Percentiles rank a stretch among this genome's conserved stretches.
Conservation (phyloP, 2,797 vertebrate species). For the Sebastes variabilis region DNA sequence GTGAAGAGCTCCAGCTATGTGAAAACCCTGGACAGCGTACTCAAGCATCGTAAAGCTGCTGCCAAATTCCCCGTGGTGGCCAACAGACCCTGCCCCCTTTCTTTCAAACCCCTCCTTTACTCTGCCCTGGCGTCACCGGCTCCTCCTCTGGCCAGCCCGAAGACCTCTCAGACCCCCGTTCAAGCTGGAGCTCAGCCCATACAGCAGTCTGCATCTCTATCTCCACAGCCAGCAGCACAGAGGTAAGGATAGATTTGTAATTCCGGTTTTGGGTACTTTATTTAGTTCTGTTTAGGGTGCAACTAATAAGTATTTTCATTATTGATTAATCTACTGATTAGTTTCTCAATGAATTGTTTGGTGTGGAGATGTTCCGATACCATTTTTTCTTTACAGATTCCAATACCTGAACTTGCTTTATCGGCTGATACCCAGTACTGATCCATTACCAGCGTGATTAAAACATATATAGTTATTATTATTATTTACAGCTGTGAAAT, state of each 20-base stretch:
- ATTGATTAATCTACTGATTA: no score
- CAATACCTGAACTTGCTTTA: no score
- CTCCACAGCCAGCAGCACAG: background rate
- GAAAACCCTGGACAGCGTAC: slow-evolving; percentile 92
- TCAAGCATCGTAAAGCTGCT: slow-evolving; percentile 78
- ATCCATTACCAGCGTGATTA: no score
- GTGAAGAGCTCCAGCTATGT: slow-evolving; percentile 95
- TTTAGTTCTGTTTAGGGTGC: no score
- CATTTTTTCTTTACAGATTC: no score
- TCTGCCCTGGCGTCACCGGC: slow-evolving; percentile 18
- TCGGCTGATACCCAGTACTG: no score
- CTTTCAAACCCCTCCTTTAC: slow-evolving; percentile 52
- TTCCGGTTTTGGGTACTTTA: no score
- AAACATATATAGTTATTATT: no score
- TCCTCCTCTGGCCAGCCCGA: slow-evolving; percentile 7
- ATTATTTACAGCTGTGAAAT: no score
- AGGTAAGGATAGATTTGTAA: slow-evolving; percentile 32
- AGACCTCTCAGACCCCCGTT: background rate
- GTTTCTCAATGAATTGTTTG: no score
- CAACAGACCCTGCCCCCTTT: slow-evolving; percentile 79
- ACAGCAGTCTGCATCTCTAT: background rate
- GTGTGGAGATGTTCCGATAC: no score
- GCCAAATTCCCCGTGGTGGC: background rate
- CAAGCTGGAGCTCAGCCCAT: slow-evolving; percentile 26
- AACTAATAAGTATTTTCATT: no score